Percentiles rank a stretch among this genome's conserved stretches.
Conservation (phyloP, 2,113 vertebrate genomes). For the Ifrita kowaldi region DNA sequence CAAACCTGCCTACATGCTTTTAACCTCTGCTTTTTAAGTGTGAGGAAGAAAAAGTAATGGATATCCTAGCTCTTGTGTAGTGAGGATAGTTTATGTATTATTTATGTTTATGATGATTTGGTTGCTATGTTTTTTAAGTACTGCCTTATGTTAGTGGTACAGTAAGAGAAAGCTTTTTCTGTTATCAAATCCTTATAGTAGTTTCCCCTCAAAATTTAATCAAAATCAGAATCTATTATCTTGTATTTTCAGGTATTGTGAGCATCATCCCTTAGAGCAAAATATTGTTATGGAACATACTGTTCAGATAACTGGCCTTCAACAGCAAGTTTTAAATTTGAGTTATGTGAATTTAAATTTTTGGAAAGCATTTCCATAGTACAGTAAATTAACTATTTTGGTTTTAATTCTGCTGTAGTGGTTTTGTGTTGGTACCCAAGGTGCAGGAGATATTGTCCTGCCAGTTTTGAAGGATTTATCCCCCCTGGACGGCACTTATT, state of each 20-base stretch:
- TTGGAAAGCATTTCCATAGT: not conserved
- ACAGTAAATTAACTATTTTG: not conserved
- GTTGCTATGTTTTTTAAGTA: not conserved
- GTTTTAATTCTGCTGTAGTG: not conserved
- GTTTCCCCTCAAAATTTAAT: not conserved
- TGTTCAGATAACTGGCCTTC: not conserved
- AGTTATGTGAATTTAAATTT: not conserved
- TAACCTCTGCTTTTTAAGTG: not conserved
- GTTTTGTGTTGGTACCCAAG: too few relatives aligned
- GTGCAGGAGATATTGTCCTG: too few relatives aligned
- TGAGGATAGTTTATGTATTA: not conserved
- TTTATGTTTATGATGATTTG: not conserved
- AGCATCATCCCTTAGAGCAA: not conserved
- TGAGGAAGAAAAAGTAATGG: not conserved
- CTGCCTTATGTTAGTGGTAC: not conserved
- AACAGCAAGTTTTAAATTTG: not conserved
- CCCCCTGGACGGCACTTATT: too few relatives aligned
- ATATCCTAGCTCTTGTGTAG: not conserved
- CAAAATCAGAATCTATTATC: not conserved
- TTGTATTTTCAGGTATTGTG: not conserved
- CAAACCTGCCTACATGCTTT: not conserved
- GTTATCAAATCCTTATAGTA: not conserved
- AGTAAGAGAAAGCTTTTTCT: not conserved
- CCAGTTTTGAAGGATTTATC: too few relatives aligned
- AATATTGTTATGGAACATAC: not conserved